These are phyloP conservation scores for Epistrophe eligans DNA, from an alignment of 2,888 invertebrate species.

Conservation along the genomic window DNA sequence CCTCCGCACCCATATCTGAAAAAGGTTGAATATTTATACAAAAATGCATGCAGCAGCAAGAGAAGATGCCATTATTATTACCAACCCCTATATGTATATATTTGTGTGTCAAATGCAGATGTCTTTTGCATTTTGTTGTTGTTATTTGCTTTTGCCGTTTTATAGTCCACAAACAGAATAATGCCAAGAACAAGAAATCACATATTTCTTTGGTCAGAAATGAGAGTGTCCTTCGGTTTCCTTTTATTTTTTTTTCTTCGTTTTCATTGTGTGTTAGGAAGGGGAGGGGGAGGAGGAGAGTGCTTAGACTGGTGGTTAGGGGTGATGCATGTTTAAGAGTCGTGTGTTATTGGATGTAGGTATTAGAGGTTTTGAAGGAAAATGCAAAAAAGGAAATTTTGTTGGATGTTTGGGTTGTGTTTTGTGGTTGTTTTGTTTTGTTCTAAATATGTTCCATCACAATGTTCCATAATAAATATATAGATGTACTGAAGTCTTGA, in stretches of 20 bases:
- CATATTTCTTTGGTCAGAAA: conserved; percentile 68
- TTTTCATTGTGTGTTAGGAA: neutral
- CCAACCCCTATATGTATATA: conserved; percentile 42
- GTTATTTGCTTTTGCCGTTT: conserved; percentile 33
- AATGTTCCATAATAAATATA: too few relatives aligned
- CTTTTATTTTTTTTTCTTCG: neutral
- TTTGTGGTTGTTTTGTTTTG: conserved; percentile 35
- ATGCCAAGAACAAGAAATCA: conserved; percentile 58
- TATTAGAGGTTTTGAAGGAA: conserved; percentile 8
- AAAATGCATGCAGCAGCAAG: neutral
- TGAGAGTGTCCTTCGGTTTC: conserved; percentile 38
- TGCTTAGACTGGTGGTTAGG: neutral
- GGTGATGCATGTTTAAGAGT: neutral
- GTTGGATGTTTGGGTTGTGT: conserved; percentile 44
- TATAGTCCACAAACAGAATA: conserved; percentile 25
- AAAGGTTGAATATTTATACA: neutral
- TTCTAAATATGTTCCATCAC: conserved; percentile 37
- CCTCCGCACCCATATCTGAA: neutral
- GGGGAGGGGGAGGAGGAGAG: neutral
- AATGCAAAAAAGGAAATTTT: conserved; percentile 19
- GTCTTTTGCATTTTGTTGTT: conserved; percentile 41
- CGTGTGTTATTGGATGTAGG: neutral
- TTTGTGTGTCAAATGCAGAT: conserved; percentile 67
- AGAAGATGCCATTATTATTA: conserved; percentile 30
- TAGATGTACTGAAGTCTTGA: conserved; percentile 12